Conservation (phyloP, 2,888 invertebrate species). For the Lottia gigantea region DNA sequence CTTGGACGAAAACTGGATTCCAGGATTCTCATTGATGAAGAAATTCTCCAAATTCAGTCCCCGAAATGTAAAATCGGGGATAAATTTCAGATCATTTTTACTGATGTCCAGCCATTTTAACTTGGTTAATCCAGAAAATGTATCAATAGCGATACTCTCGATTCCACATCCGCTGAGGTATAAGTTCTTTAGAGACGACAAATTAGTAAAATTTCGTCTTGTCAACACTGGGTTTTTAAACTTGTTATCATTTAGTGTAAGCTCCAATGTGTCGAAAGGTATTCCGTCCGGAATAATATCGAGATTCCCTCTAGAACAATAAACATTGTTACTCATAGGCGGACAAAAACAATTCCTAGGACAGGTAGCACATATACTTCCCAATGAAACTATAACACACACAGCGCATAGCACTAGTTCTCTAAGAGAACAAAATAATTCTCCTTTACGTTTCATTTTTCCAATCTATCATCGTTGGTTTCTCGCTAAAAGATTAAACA, state of each 20-base stretch:
- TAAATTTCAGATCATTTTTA: conserved; percentile 58
- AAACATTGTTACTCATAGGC: conserved; percentile 57
- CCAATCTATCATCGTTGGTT: too few relatives aligned
- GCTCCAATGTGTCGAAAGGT: conserved; percentile 56
- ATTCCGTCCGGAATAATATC: conserved; percentile 61
- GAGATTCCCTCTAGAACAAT: conserved; percentile 60
- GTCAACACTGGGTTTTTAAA: conserved; percentile 54
- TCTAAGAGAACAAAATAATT: background rate
- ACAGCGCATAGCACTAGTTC: background rate
- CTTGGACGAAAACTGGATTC: conserved; percentile 51
- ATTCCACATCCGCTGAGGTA: conserved; percentile 65
- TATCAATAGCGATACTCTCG: conserved; percentile 59
- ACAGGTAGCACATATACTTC: conserved; percentile 36
- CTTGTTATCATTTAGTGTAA: conserved; percentile 63
- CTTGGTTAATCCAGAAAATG: conserved; percentile 60
- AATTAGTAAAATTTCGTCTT: conserved; percentile 59
- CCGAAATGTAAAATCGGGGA: conserved; percentile 63
- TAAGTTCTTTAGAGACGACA: conserved; percentile 57
- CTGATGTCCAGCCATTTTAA: conserved; percentile 65
- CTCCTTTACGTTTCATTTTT: background rate
- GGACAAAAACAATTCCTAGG: conserved; percentile 65
- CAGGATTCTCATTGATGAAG: conserved; percentile 64
- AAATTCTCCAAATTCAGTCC: conserved; percentile 62
- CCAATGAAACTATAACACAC: background rate
- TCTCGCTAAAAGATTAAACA: too few relatives aligned